These are phyloP conservation scores for Phataginus tetradactyla DNA, from an alignment of 2,797 vertebrate genomes.

Conservation along the genomic window DNA sequence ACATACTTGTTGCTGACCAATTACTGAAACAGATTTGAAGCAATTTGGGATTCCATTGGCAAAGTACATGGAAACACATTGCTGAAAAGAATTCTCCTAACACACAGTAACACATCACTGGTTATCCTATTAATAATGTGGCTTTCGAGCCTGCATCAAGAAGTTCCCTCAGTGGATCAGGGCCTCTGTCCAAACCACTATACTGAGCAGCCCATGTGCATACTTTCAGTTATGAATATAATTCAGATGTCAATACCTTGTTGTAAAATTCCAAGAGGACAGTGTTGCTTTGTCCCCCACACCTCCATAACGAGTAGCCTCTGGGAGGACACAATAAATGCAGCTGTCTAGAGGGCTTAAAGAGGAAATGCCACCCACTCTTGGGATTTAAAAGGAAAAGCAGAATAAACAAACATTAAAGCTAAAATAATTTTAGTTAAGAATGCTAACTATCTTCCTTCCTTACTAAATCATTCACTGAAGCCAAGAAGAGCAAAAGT, in stretches of 20 bases:
- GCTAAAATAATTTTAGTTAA: background rate
- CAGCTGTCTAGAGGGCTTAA: background rate
- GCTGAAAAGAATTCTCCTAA: background rate
- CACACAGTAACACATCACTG: background rate
- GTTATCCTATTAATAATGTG: conserved; percentile 26
- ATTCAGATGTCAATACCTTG: background rate
- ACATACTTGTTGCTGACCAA: background rate
- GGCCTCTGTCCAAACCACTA: background rate
- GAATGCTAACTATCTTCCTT: background rate
- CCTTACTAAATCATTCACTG: background rate
- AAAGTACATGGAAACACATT: background rate
- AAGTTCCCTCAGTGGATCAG: background rate
- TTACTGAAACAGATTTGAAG: background rate
- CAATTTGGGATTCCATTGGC: background rate
- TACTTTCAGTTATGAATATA: background rate
- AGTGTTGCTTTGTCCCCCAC: background rate
- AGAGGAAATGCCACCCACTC: background rate
- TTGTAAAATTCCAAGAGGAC: background rate
- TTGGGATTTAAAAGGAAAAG: background rate
- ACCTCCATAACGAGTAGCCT: background rate
- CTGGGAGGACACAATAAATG: background rate
- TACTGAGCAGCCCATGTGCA: background rate
- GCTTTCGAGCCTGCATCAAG: background rate
- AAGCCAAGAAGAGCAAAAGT: background rate
- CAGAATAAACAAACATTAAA: background rate